Evolutionary conservation across 2,797 vertebrate genomes (phyloP), one percentile per base, ranked within the genome.

Genomic region (Neoniphon sammara): DNA sequence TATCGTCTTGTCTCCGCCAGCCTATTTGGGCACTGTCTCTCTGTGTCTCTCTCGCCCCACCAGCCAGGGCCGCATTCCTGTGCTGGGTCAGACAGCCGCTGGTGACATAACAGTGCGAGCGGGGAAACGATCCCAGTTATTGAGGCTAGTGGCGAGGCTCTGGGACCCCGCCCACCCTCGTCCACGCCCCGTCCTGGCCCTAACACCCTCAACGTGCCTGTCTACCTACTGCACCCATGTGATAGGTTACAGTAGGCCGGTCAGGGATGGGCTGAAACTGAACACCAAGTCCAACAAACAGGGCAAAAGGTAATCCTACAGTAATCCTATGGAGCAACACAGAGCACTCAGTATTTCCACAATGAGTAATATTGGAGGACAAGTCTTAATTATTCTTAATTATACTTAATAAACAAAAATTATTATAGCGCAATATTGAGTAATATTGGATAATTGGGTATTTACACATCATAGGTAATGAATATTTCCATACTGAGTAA

Each of bases 51-150:
- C 73, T 73, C 44, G 25, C 71, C 69, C 70, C 60, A 77, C 64
- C 12, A 34, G 60, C 53, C 73, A 73, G 77, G 72, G 30, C 68
- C 76, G 54, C 78, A 84, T 91, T 88, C 87, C 83, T 73, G 58
- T 54, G 60, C 66, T 30, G 39, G 83, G 77, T 62, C 86, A 90
- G 80, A 82, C 83, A 82, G 90, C 78, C 78, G 57, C 80, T 69
- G 75, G 83, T 92, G 91, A 91, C 91, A 92, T 91, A 91, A 93
- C 89, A 85, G 57, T 2, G 7, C 73, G 36, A 25, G 44, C 75
- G 81, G 80, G 30, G 75, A 76, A 77, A 73, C n/a, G 53, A 86
- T 77, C 71, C 73, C 66, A 66, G 31, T 70, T 73, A 78, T 77
- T 75, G 31, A 70, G 76, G 56, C 31, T 67, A 20, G 18, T 77